Percentiles rank a stretch among this genome's conserved stretches.
These are phyloP conservation scores for Thumatha senex DNA, from an alignment of 2,888 invertebrate species.

Conservation along the genomic window DNA sequence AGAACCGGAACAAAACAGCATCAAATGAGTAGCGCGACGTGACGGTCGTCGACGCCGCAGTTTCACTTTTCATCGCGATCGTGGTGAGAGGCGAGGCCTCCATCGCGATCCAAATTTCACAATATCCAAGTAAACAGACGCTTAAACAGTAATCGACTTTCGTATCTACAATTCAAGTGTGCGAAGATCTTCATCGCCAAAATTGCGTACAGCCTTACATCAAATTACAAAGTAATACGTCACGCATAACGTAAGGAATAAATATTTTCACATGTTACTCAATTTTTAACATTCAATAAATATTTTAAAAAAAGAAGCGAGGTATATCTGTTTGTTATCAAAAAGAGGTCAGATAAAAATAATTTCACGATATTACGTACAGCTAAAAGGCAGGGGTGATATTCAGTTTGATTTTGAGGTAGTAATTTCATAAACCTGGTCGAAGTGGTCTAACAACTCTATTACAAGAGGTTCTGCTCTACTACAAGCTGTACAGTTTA, in stretches of 20 bases:
- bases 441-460: slow-evolving; percentile 25
- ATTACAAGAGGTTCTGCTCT: neutral
- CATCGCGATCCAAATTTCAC: slow-evolving; percentile 76
- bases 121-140: slow-evolving; percentile 65
- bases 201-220: neutral
- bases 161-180: slow-evolving; percentile 38
- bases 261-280: no score
- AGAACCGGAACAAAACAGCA: slow-evolving; percentile 74
- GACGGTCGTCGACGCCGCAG: slow-evolving; percentile 68
- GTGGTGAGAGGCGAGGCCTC: slow-evolving; percentile 79
- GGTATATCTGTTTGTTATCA: no score
- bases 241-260: neutral
- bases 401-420: slow-evolving; percentile 42
- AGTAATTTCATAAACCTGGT: slow-evolving; percentile 48
- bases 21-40: slow-evolving; percentile 65
- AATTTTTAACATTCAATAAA: no score
- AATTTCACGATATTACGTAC: slow-evolving; percentile 18
- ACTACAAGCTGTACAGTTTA: neutral
- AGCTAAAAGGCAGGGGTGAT: slow-evolving; percentile 52
- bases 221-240: slow-evolving; percentile 1
- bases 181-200: slow-evolving; percentile 15
- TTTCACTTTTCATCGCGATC: slow-evolving; percentile 81
- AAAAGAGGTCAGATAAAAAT: slow-evolving; percentile 5
- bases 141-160: slow-evolving; percentile 50
- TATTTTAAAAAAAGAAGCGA: no score